Evolutionary conservation across 2,888 invertebrate genomes (phyloP).

Genomic region (Athrips mouffetella): DNA sequence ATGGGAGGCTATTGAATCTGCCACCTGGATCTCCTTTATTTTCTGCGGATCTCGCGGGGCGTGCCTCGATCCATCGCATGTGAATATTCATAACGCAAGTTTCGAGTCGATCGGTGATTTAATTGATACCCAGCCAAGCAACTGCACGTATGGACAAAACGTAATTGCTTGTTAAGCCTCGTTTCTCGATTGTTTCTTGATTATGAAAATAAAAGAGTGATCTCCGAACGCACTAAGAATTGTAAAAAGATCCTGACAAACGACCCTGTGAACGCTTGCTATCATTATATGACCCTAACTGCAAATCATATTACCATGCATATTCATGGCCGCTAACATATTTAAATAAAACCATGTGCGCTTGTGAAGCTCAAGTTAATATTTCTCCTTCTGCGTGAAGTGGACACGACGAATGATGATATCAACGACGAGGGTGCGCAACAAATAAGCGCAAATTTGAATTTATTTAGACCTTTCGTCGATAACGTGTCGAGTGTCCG

Average conservation of each 20-base stretch:
- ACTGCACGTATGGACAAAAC: constrained; percentile 57
- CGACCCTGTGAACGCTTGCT: constrained; percentile 32
- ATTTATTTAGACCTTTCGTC: constrained; percentile 70
- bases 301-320: constrained; percentile 25
- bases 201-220: constrained; percentile 61
- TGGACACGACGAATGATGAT: constrained; percentile 53
- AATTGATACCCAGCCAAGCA: constrained; percentile 60
- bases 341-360: constrained; percentile 22
- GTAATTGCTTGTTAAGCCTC: constrained; percentile 72
- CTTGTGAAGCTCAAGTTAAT: constrained; percentile 27
- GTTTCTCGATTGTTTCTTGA: constrained; percentile 70
- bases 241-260: constrained; percentile 46
- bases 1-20: constrained; percentile 75
- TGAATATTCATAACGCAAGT: constrained; percentile 66
- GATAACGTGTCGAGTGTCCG: constrained; percentile 57
- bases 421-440: constrained; percentile 50
- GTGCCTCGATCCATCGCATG: constrained; percentile 41
- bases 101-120: constrained; percentile 55
- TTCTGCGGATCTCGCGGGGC: constrained; percentile 39
- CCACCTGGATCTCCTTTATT: constrained; percentile 70
- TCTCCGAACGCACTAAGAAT: constrained; percentile 39
- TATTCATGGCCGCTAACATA: constrained; percentile 26
- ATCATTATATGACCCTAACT: constrained; percentile 35
- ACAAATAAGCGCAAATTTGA: constrained; percentile 65
- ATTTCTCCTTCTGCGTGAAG: constrained; percentile 19